These are phyloP conservation scores for Lepus europaeus DNA, from an alignment of 2,113 vertebrate species.

Conservation along the genomic window DNA sequence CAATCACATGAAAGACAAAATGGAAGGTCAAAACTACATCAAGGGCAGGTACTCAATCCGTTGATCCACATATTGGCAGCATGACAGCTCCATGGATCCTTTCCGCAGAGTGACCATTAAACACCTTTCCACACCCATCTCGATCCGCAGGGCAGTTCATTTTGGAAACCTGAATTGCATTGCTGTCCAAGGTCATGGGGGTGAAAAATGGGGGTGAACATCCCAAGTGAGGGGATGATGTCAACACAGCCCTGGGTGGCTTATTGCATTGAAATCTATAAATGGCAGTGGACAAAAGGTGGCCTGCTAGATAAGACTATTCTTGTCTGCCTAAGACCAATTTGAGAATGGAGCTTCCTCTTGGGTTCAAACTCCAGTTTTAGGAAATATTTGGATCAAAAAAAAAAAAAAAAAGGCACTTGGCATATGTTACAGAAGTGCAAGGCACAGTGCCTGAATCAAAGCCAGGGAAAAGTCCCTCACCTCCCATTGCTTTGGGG, in stretches of 20 bases:
- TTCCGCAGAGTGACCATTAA: conserved; percentile 55
- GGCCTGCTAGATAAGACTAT: conserved; percentile 46
- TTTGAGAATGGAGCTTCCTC: conserved; percentile 22
- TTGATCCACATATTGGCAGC: conserved; percentile 53
- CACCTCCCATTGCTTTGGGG: conserved; percentile 67
- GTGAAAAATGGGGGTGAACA: conserved; percentile 57
- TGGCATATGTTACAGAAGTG: conserved; percentile 72
- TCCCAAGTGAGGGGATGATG: neutral
- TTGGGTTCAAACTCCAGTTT: conserved; percentile 41
- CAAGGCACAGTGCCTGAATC: conserved; percentile 64
- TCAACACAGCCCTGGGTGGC: conserved; percentile 30
- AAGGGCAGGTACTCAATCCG: conserved; percentile 68
- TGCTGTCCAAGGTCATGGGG: conserved; percentile 71
- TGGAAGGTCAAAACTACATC: conserved; percentile 59
- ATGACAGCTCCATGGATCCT: conserved; percentile 31
- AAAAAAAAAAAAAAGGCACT: conserved; percentile 49
- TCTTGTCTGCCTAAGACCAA: conserved; percentile 45
- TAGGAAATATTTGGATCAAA: conserved; percentile 58
- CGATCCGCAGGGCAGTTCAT: conserved; percentile 78
- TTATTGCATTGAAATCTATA: conserved; percentile 60
- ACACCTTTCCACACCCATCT: conserved; percentile 54
- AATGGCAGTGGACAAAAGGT: conserved; percentile 55
- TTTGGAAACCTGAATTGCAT: conserved; percentile 76
- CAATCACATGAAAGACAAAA: conserved; percentile 23
- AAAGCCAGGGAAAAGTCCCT: conserved; percentile 73